phyloP scores from a whole-genome alignment of 2,888 invertebrate genomes.

The Patella depressa region DNA sequence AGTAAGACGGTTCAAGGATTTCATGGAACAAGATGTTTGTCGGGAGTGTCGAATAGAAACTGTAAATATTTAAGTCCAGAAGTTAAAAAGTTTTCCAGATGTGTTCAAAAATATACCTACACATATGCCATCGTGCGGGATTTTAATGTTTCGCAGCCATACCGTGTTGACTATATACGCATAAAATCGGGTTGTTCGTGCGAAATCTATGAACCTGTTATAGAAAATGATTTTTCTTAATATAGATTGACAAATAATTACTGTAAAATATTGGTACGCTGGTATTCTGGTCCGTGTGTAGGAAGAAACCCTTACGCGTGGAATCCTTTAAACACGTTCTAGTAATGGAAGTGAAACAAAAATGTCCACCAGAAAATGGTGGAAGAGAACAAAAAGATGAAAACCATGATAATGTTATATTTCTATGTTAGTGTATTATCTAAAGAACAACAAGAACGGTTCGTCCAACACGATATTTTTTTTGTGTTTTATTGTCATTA shows the following conservation, averaged over 20 bases:
- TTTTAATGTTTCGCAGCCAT: conserved; percentile 74
- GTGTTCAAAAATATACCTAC: conserved; percentile 87
- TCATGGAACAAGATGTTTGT: conserved; percentile 85
- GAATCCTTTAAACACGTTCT: no score
- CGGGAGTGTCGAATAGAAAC: conserved; percentile 80
- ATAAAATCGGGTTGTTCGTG: conserved; percentile 89
- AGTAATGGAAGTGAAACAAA: no score
- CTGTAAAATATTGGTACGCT: no score
- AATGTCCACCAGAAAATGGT: no score
- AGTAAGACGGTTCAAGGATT: conserved; percentile 75
- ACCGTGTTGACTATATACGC: conserved; percentile 86
- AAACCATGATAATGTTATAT: no score
- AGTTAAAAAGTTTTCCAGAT: conserved; percentile 80
- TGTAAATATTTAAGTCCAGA: conserved; percentile 84
- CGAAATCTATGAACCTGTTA: conserved; percentile 74
- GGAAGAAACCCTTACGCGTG: no score
- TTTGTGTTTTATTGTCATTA: no score
- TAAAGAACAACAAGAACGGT: no score
- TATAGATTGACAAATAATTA: neutral
- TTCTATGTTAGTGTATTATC: no score
- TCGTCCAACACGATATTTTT: no score
- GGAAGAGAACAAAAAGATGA: no score
- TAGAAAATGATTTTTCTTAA: conserved; percentile 1
- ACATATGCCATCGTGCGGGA: conserved; percentile 86
- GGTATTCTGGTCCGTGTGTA: no score